These are phyloP conservation scores for Hyperopisus bebe DNA, from an alignment of 2,113 vertebrate genomes.

Conservation along the genomic window DNA sequence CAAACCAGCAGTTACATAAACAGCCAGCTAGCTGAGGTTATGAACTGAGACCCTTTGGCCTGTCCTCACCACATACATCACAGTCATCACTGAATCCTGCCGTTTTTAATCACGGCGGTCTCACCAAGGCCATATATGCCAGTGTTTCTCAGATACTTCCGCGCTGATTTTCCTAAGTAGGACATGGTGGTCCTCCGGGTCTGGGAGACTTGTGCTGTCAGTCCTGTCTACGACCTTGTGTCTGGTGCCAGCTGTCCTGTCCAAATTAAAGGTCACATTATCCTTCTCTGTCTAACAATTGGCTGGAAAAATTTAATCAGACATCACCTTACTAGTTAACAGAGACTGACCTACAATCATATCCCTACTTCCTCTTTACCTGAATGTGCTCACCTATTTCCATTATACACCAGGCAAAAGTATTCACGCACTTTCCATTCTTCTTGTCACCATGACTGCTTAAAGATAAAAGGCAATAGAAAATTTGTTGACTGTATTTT, in stretches of 20 bases:
- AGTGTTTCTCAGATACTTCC: background rate
- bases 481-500: background rate
- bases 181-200: no score
- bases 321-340: background rate
- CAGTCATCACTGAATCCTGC: constrained; percentile 21
- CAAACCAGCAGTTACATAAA: background rate
- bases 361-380: no score
- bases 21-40: background rate
- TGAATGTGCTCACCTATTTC: background rate
- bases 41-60: background rate
- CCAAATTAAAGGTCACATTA: background rate
- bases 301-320: background rate
- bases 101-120: background rate
- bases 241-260: background rate
- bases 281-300: background rate
- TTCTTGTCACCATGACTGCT: background rate
- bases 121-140: background rate
- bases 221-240: background rate
- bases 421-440: background rate
- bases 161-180: background rate
- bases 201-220: no score
- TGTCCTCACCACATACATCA: background rate
- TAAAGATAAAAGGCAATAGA: background rate
- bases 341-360: background rate
- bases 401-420: background rate